phyloP scores from a whole-genome alignment of 2,797 vertebrate genomes.

The Otolemur crassicaudatus region DNA sequence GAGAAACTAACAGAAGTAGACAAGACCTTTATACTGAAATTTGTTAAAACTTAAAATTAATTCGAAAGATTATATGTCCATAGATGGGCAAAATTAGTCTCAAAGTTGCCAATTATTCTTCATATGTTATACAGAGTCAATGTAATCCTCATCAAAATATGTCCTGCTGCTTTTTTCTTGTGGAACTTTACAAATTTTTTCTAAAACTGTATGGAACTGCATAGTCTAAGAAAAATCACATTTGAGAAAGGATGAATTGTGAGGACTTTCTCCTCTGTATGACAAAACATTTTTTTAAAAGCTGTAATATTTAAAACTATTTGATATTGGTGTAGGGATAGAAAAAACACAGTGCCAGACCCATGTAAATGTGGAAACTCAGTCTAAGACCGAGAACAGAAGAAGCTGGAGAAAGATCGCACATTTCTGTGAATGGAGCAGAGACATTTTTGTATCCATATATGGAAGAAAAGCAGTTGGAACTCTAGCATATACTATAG shows the following conservation, averaged over 20 bases:
- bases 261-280: neutral
- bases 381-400: neutral
- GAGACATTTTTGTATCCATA: too few species aligned
- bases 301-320: neutral
- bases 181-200: neutral
- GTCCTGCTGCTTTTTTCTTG: neutral
- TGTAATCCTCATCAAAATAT: neutral
- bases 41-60: neutral
- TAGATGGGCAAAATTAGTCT: neutral
- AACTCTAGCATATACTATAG: neutral
- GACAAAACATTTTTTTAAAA: neutral
- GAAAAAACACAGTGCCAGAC: neutral
- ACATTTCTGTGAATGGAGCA: neutral
- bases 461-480: neutral
- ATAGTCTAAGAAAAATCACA: neutral
- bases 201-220: neutral
- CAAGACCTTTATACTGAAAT: neutral
- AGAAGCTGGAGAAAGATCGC: neutral
- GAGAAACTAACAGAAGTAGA: neutral
- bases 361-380: neutral
- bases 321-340: neutral
- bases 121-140: neutral
- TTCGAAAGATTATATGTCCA: neutral
- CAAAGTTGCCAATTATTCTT: neutral
- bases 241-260: neutral